Conservation (phyloP, 2,888 invertebrate species). For the Scaptomyza tumidula region DNA sequence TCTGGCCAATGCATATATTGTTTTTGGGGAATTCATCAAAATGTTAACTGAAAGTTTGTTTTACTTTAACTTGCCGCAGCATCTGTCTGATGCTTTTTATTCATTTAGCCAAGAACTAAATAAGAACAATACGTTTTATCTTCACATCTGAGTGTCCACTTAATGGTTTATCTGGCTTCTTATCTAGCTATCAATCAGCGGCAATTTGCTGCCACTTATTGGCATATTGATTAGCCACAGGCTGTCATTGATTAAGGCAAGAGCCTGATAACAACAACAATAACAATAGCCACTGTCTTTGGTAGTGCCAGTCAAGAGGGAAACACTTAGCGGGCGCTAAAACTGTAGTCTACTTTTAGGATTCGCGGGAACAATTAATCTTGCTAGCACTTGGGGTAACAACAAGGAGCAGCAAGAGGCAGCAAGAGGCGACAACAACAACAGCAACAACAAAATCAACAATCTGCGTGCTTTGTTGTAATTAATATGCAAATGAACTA, state of each 20-base stretch:
- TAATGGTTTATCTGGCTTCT: constrained; percentile 35
- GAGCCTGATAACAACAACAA: constrained; percentile 37
- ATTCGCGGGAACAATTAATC: constrained; percentile 59
- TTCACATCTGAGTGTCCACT: constrained; percentile 12
- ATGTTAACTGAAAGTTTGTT: not conserved
- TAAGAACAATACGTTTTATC: not conserved
- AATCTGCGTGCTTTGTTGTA: constrained; percentile 65
- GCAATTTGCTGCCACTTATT: constrained; percentile 54
- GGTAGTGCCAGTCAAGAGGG: constrained; percentile 16
- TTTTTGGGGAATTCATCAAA: not conserved
- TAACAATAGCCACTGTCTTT: constrained; percentile 32
- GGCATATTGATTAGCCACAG: constrained; percentile 58
- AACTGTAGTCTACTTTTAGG: constrained; percentile 56
- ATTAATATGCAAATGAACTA: constrained; percentile 72
- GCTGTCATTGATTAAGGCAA: constrained; percentile 49
- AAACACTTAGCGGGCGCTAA: constrained; percentile 24
- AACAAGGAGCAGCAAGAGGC: constrained; percentile 18
- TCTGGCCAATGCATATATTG: not conserved
- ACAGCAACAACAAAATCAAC: constrained; percentile 16
- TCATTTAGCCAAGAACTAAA: not conserved
- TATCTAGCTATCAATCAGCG: constrained; percentile 47
- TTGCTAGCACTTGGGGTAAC: constrained; percentile 55
- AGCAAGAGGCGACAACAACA: constrained; percentile 20
- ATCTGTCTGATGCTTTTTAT: not conserved
- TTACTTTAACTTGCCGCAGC: not conserved